Conservation (phyloP, 2,113 vertebrate genomes). For the Cyanoderma ruficeps region DNA sequence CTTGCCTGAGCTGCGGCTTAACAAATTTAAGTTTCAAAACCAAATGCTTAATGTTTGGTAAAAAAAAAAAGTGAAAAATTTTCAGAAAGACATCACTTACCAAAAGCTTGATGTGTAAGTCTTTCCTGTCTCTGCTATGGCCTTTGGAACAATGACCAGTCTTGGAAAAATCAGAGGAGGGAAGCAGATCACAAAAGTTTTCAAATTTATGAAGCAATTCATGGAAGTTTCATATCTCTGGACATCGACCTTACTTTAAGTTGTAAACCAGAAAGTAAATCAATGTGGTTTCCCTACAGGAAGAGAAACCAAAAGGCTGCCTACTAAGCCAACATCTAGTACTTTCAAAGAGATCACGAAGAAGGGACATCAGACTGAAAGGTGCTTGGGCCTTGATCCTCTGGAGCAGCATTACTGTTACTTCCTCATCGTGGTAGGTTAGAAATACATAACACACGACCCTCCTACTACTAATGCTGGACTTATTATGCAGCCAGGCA, state of each 20-base stretch:
- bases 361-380: not conserved
- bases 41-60: not conserved
- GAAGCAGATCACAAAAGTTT: not conserved
- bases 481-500: not conserved
- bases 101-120: not conserved
- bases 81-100: not conserved
- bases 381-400: not conserved
- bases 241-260: not conserved
- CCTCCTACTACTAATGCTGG: not conserved
- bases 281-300: not conserved
- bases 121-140: not conserved
- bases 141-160: not conserved
- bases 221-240: not conserved
- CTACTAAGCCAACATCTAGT: not conserved
- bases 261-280: not conserved
- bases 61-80: not conserved
- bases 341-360: not conserved
- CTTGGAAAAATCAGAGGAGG: not conserved
- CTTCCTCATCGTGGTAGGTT: fast-evolving
- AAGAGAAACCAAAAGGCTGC: not conserved
- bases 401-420: not conserved
- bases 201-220: not conserved
- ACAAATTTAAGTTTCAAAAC: not conserved
- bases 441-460: not conserved
- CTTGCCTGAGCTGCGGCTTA: not conserved